Percentiles rank a stretch among this genome's conserved stretches.
phyloP scores from a whole-genome alignment of 2,113 vertebrate genomes.

The Regulus satrapa region DNA sequence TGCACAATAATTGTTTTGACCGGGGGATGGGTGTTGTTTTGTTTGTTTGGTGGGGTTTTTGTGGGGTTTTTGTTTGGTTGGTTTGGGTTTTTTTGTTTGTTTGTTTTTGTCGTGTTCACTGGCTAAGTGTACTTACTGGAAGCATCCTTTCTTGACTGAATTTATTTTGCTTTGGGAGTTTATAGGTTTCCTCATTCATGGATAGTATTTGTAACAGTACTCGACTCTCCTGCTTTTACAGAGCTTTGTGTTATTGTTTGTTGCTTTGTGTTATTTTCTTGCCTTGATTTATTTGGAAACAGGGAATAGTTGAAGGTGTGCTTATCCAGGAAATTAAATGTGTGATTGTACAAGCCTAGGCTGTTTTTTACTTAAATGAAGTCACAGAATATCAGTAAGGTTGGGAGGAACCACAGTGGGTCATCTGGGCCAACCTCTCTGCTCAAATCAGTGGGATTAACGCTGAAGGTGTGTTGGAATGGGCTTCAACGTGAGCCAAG shows the following conservation, averaged over 20 bases:
- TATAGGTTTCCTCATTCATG: background rate
- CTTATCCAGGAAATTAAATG: background rate
- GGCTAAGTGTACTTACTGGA: background rate
- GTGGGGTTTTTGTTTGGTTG: too few relatives aligned
- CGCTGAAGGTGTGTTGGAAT: background rate
- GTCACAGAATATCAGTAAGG: background rate
- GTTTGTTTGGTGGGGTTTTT: too few relatives aligned
- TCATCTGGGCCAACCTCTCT: background rate
- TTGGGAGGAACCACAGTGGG: background rate
- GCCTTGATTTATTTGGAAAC: background rate
- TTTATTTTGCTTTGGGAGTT: background rate
- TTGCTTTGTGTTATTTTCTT: background rate
- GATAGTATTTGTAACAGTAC: background rate
- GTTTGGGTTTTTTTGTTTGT: accelerated
- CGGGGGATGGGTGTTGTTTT: accelerated
- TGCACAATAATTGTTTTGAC: background rate
- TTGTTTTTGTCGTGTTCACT: background rate
- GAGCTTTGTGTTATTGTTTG: too few relatives aligned
- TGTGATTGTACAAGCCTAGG: background rate
- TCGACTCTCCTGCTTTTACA: background rate
- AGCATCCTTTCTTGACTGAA: background rate
- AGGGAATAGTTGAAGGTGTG: background rate
- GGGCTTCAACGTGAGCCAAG: background rate
- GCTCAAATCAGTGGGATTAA: background rate
- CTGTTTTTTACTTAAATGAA: background rate